A percentile compares a stretch with the other conserved stretches of the same genome.
phyloP scores from a whole-genome alignment of 2,797 vertebrate species.

The Artibeus lituratus region DNA sequence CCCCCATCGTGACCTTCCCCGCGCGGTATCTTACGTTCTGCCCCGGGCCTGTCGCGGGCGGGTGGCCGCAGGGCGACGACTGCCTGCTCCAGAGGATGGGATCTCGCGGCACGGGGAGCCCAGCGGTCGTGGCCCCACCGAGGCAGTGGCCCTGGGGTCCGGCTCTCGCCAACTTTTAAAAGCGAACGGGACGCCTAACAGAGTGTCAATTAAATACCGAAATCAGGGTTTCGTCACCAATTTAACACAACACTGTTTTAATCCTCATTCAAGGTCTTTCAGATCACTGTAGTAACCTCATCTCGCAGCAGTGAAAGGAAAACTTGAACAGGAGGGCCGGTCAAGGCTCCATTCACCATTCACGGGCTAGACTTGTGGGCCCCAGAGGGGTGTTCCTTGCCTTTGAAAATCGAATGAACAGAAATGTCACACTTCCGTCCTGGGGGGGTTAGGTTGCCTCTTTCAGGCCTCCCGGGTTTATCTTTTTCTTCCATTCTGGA shows the following conservation, averaged over 20 bases:
- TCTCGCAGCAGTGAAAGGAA: background rate
- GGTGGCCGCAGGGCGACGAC: background rate
- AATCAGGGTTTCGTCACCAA: background rate
- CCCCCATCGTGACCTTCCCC: fast-evolving
- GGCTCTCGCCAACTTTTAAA: background rate
- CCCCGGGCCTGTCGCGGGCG: background rate
- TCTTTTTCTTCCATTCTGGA: background rate
- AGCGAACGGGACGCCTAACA: background rate
- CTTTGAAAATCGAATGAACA: background rate
- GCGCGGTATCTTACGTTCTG: background rate
- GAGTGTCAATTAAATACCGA: background rate
- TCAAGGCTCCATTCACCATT: background rate
- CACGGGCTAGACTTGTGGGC: background rate
- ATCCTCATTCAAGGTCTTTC: background rate
- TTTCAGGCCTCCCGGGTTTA: background rate
- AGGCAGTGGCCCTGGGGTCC: background rate
- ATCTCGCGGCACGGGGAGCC: background rate
- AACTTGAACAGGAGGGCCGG: background rate
- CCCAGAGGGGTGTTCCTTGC: background rate
- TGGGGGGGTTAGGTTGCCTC: background rate
- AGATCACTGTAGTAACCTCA: background rate
- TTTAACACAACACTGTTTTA: background rate
- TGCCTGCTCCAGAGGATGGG: background rate
- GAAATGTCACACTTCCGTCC: background rate
- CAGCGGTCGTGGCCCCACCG: background rate